Base-by-base conservation (phyloP, 2,113 vertebrate genomes). In the Murina feae region DNA sequence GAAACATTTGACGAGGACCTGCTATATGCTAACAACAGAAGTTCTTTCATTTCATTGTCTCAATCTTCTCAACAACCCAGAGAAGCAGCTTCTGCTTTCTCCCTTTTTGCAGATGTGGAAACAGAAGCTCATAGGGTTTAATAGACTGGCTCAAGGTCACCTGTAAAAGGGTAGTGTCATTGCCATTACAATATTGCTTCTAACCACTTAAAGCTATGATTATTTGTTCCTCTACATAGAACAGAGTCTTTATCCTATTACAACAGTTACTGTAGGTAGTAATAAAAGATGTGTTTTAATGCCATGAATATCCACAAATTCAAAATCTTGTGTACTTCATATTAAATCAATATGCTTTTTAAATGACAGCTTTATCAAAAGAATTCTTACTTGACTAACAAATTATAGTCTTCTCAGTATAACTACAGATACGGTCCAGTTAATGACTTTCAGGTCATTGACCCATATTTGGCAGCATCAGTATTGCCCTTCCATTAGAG, bases 341-440 rank as follows among this genome's bases (percentile, higher is more conserved):
- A 86, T 91, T 72, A 82, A 69, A 92, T 85, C 60, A 90, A 35
- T 81, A 76, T 92, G 88, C 74, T 71, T 90, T 93, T 90, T 89
- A 83, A 93, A 47, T 55, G 83, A 66, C 39, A 72, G 51, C 23
- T 30, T 95, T 89, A 58, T 80, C 80, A 92, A 72, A 95, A 49
- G 63, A 47, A 32, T 86, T 84, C 66, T 91, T 81, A 78, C 85
- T 86, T 84, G 58, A 91, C 66, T 90, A 86, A 80, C 55, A 89
- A 83, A 91, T 86, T 65, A 44, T 86, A 53, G 82, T 89, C 58
- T 90, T 91, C 76, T 60, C 60, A 86, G 20, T 86, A 18, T 71
- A 96, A 93, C 74, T 80, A 68, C 90, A 91, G 69, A 91, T 94
- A 89, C 89, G 76, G 60, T 74, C 32, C 84, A 89, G 58, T 86